A percentile compares a stretch with the other conserved stretches of the same genome.
Evolutionary conservation across 2,888 invertebrate species (phyloP).

Genomic region (Aspidiotus rigidus): DNA sequence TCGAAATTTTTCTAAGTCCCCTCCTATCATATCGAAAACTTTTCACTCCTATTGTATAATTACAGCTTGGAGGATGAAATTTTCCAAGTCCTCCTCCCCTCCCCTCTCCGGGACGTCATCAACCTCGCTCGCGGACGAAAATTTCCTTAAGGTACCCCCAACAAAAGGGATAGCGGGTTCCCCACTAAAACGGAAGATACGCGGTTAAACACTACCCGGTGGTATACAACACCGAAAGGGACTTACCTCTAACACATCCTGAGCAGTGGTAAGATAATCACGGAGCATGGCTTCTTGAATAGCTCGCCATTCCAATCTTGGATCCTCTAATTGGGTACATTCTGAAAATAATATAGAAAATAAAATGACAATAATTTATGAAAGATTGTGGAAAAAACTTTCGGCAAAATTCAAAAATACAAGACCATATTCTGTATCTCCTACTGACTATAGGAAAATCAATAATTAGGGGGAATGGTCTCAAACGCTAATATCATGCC

Average conservation of each 20-base stretch:
- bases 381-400: not conserved
- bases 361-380: not conserved
- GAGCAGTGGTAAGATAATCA: slow-evolving; percentile 90
- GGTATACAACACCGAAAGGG: no score
- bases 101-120: no score
- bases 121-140: no score
- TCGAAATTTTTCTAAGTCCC: no score
- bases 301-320: slow-evolving; percentile 89
- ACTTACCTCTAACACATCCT: slow-evolving; percentile 84
- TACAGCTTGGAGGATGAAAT: no score
- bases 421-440: not conserved
- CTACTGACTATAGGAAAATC: not conserved
- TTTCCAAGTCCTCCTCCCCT: not conserved
- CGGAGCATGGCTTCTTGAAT: slow-evolving; percentile 95
- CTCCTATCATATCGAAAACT: no score
- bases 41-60: no score
- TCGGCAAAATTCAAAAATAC: not conserved
- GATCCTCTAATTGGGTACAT: slow-evolving; percentile 92
- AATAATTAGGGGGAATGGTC: no score
- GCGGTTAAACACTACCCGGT: no score
- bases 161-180: not conserved
- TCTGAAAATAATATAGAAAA: slow-evolving; percentile 52
- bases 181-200: no score
- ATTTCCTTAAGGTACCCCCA: no score
- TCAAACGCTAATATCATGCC: no score